phyloP scores from a whole-genome alignment of 37 sponge, comb jelly and placozoan species.

The Axinella damicornis region DNA sequence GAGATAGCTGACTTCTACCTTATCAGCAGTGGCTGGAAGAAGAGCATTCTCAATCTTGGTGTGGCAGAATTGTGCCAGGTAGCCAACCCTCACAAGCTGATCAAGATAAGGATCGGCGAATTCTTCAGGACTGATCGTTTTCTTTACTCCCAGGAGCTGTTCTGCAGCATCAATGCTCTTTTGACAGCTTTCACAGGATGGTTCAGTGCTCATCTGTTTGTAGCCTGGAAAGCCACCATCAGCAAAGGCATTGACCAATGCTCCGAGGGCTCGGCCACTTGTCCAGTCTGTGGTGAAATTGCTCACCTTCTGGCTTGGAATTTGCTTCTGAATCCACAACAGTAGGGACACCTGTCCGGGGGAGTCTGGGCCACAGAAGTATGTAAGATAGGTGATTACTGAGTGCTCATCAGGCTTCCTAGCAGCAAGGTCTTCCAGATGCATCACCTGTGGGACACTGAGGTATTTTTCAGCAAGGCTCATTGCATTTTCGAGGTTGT shows the following conservation, averaged over 20 bases:
- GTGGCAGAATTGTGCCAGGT: constrained; percentile 82
- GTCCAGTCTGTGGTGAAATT: constrained; percentile 79
- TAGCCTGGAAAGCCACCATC: constrained; percentile 48
- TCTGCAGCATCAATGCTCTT: constrained; percentile 78
- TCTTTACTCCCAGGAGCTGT: constrained; percentile 63
- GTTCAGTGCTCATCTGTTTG: constrained; percentile 22
- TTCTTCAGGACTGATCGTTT: constrained; percentile 69
- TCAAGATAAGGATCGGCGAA: constrained; percentile 73
- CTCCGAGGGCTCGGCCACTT: constrained; percentile 73
- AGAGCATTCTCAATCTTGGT: not conserved
- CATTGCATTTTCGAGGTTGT: constrained; percentile 66
- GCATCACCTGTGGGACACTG: constrained; percentile 63
- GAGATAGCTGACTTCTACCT: constrained; percentile 33
- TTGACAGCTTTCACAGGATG: constrained; percentile 65
- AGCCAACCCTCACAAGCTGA: constrained; percentile 81
- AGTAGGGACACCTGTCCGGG: constrained; percentile 62
- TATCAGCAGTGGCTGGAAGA: constrained; percentile 43
- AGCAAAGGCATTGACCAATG: constrained; percentile 67
- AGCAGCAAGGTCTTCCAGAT: constrained; percentile 50
- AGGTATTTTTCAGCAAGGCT: constrained; percentile 67
- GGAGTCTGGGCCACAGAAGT: constrained; percentile 71
- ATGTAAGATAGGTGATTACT: constrained; percentile 80
- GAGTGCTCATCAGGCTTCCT: constrained; percentile 77
- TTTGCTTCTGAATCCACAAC: constrained; percentile 61
- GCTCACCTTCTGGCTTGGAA: constrained; percentile 64